Evolutionary conservation across 2,888 invertebrate species (phyloP).

Genomic region (Bursaphelenchus okinawaensis): DNA sequence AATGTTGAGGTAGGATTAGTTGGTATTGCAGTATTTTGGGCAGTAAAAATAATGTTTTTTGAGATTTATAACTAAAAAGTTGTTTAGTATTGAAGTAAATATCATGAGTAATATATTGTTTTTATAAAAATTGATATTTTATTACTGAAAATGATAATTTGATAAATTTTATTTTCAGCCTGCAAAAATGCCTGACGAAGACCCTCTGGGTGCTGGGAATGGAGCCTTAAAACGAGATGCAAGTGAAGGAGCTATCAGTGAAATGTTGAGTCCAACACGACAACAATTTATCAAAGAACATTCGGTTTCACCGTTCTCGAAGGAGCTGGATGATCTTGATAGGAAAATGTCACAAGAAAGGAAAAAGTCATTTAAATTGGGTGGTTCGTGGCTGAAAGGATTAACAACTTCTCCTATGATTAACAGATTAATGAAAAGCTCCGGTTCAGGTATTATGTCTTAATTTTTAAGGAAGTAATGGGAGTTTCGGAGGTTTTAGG

Average conservation of each 20-base stretch:
- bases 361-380: conserved; percentile 20
- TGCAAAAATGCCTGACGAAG: not conserved
- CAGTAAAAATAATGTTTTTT: too few relatives aligned
- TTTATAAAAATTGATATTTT: too few relatives aligned
- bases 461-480: not conserved
- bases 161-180: not conserved
- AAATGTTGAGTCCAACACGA: conserved; percentile 44
- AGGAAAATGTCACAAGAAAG: conserved; percentile 9
- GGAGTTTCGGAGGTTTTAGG: too few relatives aligned
- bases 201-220: conserved; percentile 5
- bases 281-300: conserved; percentile 50
- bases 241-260: conserved; percentile 13
- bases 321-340: conserved; percentile 17
- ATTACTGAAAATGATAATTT: too few relatives aligned
- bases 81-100: too few relatives aligned
- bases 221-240: not conserved
- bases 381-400: conserved; percentile 42
- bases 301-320: conserved; percentile 37
- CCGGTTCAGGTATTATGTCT: conserved; percentile 28
- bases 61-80: too few relatives aligned
- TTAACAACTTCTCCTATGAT: conserved; percentile 48
- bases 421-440: conserved; percentile 40
- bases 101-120: too few relatives aligned
- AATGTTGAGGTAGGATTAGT: too few relatives aligned
- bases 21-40: too few relatives aligned